Evolutionary conservation across 1,140 invertebrate species (phyloP).

Genomic region (Archegozetes longisetosus): DNA sequence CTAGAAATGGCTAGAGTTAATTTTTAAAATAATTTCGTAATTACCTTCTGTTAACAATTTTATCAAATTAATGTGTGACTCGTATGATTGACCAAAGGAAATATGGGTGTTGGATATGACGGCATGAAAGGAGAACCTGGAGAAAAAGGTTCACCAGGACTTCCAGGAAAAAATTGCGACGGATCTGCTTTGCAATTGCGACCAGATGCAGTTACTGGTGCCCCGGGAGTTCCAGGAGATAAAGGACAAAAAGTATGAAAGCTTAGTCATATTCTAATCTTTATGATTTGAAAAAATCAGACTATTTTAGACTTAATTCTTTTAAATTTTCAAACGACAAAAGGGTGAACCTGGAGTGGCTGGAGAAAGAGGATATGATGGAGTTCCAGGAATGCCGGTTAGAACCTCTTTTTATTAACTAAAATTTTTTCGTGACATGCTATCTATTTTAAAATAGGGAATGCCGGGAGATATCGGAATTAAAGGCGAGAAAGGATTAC

Average conservation of each 20-base stretch:
- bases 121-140: not conserved
- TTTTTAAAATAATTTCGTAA: too few species aligned
- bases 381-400: not conserved
- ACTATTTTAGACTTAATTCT: too few species aligned
- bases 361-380: constrained; percentile 22
- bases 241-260: constrained; percentile 1
- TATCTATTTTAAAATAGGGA: constrained; percentile 11
- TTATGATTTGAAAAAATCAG: too few species aligned
- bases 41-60: too few species aligned
- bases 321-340: not conserved
- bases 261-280: not conserved
- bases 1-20: too few species aligned
- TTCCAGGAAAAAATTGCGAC: not conserved
- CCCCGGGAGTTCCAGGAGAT: constrained; percentile 14
- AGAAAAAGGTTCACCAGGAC: not conserved
- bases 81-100: too few species aligned
- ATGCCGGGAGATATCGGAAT: constrained; percentile 47
- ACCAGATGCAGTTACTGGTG: not conserved
- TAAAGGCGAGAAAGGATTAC: constrained; percentile 35
- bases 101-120: not conserved
- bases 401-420: not conserved
- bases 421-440: too few species aligned
- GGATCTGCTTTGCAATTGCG: not conserved
- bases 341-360: not conserved
- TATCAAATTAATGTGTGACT: too few species aligned